Conservation (phyloP, 2,888 invertebrate species). For the Drosophila rellima region DNA sequence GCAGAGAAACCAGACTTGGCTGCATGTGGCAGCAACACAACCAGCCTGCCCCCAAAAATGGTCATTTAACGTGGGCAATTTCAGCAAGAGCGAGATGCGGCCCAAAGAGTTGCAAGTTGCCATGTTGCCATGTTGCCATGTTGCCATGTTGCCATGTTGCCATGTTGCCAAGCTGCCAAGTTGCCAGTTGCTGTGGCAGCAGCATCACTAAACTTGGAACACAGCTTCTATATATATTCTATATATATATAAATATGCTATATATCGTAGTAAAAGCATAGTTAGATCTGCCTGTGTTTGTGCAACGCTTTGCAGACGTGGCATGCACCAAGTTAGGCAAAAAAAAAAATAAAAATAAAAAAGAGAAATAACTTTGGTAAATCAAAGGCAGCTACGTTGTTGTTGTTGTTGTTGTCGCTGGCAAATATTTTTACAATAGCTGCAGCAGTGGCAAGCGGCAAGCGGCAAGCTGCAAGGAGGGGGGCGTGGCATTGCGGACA, state of each 20-base stretch:
- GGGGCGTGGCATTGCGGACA: slow-evolving; percentile 43
- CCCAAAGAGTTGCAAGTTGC: slow-evolving; percentile 30
- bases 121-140: slow-evolving; percentile 25
- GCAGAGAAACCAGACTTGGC: slow-evolving; percentile 19
- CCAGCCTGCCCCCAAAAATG: slow-evolving; percentile 73
- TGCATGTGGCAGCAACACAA: slow-evolving; percentile 15
- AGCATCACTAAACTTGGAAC: slow-evolving; percentile 45
- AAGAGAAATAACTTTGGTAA: slow-evolving; percentile 71
- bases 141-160: slow-evolving; percentile 24
- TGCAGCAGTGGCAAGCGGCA: slow-evolving; percentile 3
- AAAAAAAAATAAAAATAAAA: slow-evolving; percentile 28
- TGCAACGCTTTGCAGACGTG: slow-evolving; percentile 43
- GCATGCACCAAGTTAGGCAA: slow-evolving; percentile 71
- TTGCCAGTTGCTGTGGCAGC: slow-evolving; percentile 44
- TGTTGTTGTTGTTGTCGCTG: slow-evolving; percentile 52
- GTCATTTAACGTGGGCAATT: slow-evolving; percentile 74
- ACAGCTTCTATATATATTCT: slow-evolving; percentile 13
- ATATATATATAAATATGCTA: slow-evolving; percentile 11
- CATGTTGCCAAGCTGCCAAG: slow-evolving; percentile 33
- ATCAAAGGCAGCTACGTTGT: slow-evolving; percentile 51
- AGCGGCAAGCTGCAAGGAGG: slow-evolving; percentile 9
- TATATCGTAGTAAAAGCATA: slow-evolving; percentile 7
- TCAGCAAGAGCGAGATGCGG: background rate
- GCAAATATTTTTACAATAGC: slow-evolving; percentile 78
- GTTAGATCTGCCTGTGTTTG: slow-evolving; percentile 24